These are phyloP conservation scores for Kryptolebias ocellatus DNA, from an alignment of 2,797 vertebrate species.

Conservation along the genomic window DNA sequence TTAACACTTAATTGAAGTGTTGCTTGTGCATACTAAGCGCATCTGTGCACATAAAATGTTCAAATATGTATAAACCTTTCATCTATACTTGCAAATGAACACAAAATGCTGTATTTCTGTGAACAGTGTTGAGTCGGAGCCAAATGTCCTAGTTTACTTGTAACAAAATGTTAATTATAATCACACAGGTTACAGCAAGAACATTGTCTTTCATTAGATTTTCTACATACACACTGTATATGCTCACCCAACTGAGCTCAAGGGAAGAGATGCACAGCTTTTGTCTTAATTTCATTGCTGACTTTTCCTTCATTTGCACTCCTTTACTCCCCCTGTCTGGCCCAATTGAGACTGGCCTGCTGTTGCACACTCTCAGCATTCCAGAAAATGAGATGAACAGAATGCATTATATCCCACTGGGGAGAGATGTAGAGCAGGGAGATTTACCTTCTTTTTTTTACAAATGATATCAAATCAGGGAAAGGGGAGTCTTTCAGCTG, in stretches of 20 bases:
- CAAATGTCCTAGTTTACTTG: slow-evolving; percentile 60
- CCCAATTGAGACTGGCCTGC: slow-evolving; percentile 57
- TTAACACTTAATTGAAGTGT: slow-evolving; percentile 62
- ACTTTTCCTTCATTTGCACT: slow-evolving; percentile 68
- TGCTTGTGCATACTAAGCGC: slow-evolving; percentile 48
- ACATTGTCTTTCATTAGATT: slow-evolving; percentile 23
- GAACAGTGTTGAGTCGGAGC: slow-evolving; percentile 28
- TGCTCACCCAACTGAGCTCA: slow-evolving; percentile 35
- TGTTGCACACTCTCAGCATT: slow-evolving; percentile 58
- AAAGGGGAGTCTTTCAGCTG: slow-evolving; percentile 80
- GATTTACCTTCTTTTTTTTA: slow-evolving; percentile 73
- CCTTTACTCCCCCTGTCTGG: slow-evolving; percentile 58
- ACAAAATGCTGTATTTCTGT: slow-evolving; percentile 4
- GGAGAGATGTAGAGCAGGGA: slow-evolving; percentile 59
- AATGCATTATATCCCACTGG: slow-evolving; percentile 67
- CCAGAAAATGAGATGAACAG: slow-evolving; percentile 74
- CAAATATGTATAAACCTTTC: neutral
- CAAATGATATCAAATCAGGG: slow-evolving; percentile 82
- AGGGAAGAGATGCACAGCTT: slow-evolving; percentile 66
- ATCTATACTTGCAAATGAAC: too few species aligned
- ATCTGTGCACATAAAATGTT: neutral
- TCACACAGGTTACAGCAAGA: slow-evolving; percentile 29
- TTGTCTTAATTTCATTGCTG: slow-evolving; percentile 76
- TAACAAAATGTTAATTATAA: slow-evolving; percentile 53
- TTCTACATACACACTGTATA: slow-evolving; percentile 33